phyloP scores from a whole-genome alignment of 2,888 invertebrate genomes.

The Brachyptera risi region DNA sequence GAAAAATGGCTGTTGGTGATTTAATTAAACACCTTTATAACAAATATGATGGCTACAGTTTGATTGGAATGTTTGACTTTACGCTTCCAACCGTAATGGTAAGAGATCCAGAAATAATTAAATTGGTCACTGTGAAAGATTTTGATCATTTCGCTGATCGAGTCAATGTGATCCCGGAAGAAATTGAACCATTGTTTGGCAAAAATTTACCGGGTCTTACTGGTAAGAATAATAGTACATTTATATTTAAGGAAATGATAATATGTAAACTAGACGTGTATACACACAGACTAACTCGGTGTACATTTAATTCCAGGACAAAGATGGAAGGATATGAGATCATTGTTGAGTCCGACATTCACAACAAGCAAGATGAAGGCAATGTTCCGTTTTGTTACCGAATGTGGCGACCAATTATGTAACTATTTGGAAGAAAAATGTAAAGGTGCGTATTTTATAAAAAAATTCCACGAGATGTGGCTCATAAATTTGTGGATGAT shows the following conservation, averaged over 20 bases:
- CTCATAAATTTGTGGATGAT: no score
- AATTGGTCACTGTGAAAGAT: slow-evolving; percentile 52
- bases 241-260: no score
- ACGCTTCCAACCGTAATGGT: slow-evolving; percentile 45
- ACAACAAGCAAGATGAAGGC: slow-evolving; percentile 54
- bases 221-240: slow-evolving; percentile 39
- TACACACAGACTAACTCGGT: no score
- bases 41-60: not conserved
- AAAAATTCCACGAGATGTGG: no score
- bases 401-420: slow-evolving; percentile 38
- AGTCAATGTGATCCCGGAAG: slow-evolving; percentile 43
- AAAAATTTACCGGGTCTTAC: slow-evolving; percentile 49
- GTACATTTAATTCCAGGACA: slow-evolving; percentile 44
- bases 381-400: slow-evolving; percentile 50
- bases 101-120: slow-evolving; percentile 53
- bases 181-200: slow-evolving; percentile 49
- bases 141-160: slow-evolving; percentile 55
- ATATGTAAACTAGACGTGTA: no score
- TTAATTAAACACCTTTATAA: not conserved
- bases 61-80: slow-evolving; percentile 47
- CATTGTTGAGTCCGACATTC: slow-evolving; percentile 52
- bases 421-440: not conserved
- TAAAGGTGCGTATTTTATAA: no score
- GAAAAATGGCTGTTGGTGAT: not conserved
- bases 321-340: slow-evolving; percentile 50